Evolutionary conservation across 2,888 invertebrate species (phyloP), one percentile per base, ranked within the genome.

Genomic region (Stenotaenia linearis): DNA sequence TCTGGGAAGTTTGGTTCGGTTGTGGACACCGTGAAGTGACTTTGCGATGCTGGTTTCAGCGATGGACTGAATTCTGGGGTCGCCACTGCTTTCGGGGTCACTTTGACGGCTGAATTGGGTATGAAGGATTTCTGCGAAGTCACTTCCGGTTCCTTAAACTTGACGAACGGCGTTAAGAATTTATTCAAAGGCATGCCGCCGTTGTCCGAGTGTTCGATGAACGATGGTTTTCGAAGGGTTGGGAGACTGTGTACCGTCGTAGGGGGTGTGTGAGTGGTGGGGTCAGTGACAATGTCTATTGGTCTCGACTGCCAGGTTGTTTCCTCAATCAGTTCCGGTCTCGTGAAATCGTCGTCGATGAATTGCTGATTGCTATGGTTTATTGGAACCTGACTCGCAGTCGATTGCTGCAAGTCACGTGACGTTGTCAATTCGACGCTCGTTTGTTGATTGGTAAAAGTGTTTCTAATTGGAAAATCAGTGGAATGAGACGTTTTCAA

Each of bases 111-210:
- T 23, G 69, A 61, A 15, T 28, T 35, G 1, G 61, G 32, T 18
- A 78, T 18, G 18, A 78, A 69, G 12, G 78, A 78, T n/a, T 78
- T 78, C 69, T 78, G 69, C 2, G 50, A 50, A 1, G 78, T 78
- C 32, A n/a, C 23, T 18, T 61, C 30, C 15, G 21, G 40, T n/a
- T 50, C 78, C 35, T 35, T 28, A 23, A 78, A 78, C 10, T 78
- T 78, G 15, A 78, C 78, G 12, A 78, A 78, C n/a, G 78, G 78
- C 1, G 78, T 78, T 7, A 78, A 37, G 23, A 78, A 78, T 32
- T 78, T 78, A 18, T 61, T 61, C 30, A 69, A 28, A n/a, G 78
- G 69, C 61, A 69, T n/a, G 10, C 12, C 23, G 10, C 35, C 25
- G 37, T 21, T 37, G 10, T 23, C n/a, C n/a, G n/a, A n/a, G n/a